Evolutionary conservation across 2,888 invertebrate species (phyloP), one percentile per base, ranked within the genome.

Genomic region (Heliconius erato): DNA sequence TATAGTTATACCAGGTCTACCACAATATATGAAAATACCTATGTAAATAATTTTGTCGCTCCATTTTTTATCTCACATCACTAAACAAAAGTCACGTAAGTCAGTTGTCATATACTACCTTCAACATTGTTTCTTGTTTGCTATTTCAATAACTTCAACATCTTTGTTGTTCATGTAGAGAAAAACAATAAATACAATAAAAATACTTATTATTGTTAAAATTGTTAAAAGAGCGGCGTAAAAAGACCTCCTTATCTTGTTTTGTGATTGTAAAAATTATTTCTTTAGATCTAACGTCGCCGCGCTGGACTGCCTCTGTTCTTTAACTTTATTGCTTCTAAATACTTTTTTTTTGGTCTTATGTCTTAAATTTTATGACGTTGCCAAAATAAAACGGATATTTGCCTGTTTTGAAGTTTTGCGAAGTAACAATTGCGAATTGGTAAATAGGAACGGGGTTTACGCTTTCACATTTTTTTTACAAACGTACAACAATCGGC

Each of bases 241-340:
- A 84, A 87, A 87, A 83, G 83, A 80, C 80, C 72, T 82, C 74
- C 79, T 85, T 84, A 85, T 84, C 82, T 84, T 80, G 71, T 85
- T 82, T 79, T 74, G 19, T 77, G 28, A 40, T 82, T 81, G 59
- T 76, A 79, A 78, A 76, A 74, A 76, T 49, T 67, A 23, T 80
- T 80, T 40, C 28, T 82, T 68, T 79, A 80, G 69, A 82, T 82
- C 68, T 80, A 49, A 84, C 79, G 79, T 74, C 79, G 83, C 85
- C 85, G 86, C 85, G 71, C 83, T 74, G 35, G 7, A 79, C 49
- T 71, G 84, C 81, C 84, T 81, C 83, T 80, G 81, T 83, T 80
- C 83, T 83, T 83, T 81, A 79, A 72, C 40, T 67, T 85, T 83
- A 81, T 85, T 74, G 80, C 81, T 86, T 83, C 84, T 26, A 79